A percentile compares a stretch with the other conserved stretches of the same genome.
Conservation (phyloP, 2,113 vertebrate species). For the Pangasianodon gigas region DNA sequence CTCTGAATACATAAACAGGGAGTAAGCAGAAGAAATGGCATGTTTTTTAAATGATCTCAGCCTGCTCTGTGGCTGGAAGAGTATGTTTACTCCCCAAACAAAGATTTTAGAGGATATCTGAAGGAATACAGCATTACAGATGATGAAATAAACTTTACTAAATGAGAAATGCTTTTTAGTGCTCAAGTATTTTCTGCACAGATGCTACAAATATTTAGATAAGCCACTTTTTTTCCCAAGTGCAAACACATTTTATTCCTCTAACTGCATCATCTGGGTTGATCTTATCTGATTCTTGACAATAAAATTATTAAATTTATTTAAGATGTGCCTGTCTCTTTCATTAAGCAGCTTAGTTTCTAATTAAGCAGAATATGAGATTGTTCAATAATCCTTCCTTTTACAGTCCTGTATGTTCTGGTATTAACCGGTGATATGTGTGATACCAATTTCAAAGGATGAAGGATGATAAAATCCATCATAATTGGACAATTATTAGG, state of each 20-base stretch:
- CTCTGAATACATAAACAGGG: slow-evolving; percentile 59
- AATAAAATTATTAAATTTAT: neutral
- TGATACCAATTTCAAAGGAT: neutral
- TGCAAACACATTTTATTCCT: slow-evolving; percentile 6
- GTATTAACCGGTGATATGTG: neutral
- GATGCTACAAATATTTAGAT: slow-evolving; percentile 1
- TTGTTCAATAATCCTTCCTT: neutral
- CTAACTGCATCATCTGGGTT: neutral
- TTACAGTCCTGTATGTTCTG: neutral
- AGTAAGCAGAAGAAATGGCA: slow-evolving; percentile 31
- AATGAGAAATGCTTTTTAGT: neutral
- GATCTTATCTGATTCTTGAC: neutral
- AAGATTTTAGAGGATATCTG: slow-evolving; percentile 32
- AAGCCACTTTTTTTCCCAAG: neutral
- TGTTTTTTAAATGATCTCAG: slow-evolving; percentile 35
- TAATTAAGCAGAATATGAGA: neutral
- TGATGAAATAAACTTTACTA: slow-evolving; percentile 26
- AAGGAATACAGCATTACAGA: slow-evolving; percentile 4
- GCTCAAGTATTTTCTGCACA: neutral
- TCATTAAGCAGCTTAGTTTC: slow-evolving; percentile 3
- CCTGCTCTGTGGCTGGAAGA: slow-evolving; percentile 18
- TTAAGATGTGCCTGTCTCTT: neutral
- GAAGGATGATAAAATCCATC: neutral
- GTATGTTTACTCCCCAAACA: slow-evolving; percentile 32
- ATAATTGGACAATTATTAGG: neutral